Percentiles rank a stretch among this genome's conserved stretches.
These are phyloP conservation scores for Camelus bactrianus DNA, from an alignment of 2,113 vertebrate species.

Conservation along the genomic window DNA sequence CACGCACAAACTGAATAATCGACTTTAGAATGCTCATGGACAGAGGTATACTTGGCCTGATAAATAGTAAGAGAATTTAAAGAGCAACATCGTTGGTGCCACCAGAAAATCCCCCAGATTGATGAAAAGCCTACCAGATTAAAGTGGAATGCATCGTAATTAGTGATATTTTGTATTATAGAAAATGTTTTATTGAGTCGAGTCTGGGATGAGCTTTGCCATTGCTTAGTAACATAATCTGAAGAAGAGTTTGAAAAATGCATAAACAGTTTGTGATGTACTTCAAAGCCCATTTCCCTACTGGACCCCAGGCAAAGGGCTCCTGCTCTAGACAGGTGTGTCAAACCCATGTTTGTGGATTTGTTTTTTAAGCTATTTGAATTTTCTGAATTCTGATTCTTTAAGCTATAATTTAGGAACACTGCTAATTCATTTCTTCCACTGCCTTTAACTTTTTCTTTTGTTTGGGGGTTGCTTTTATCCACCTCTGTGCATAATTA, in stretches of 20 bases:
- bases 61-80: neutral
- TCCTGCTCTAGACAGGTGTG: neutral
- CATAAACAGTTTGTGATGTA: neutral
- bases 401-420: neutral
- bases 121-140: neutral
- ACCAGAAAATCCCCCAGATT: neutral
- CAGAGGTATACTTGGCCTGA: neutral
- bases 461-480: neutral
- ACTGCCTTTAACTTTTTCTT: neutral
- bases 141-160: neutral
- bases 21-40: neutral
- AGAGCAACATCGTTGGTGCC: neutral
- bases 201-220: neutral
- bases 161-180: neutral
- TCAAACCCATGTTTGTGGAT: neutral
- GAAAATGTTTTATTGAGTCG: neutral
- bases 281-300: neutral
- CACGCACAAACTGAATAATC: neutral
- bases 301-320: neutral
- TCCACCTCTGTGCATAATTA: neutral
- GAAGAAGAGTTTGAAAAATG: conserved; percentile 12
- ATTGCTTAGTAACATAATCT: conserved; percentile 8
- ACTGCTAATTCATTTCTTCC: neutral
- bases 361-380: neutral
- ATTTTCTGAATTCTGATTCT: neutral